These are phyloP conservation scores for Okamejei kenojei DNA, from an alignment of 2,797 vertebrate genomes.

Conservation along the genomic window DNA sequence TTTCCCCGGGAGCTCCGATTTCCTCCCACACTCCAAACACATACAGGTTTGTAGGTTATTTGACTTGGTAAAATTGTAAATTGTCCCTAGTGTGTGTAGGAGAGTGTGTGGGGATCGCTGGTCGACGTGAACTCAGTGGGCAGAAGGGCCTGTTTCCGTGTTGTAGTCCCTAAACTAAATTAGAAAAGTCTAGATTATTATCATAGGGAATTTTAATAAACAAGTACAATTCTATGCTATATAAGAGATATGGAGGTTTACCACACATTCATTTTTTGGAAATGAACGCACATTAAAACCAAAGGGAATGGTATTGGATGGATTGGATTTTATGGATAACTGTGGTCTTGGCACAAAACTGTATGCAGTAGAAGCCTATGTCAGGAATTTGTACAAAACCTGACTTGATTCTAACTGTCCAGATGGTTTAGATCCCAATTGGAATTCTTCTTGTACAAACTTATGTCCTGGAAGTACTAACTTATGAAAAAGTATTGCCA, in stretches of 20 bases:
- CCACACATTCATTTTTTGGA: neutral
- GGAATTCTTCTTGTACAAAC: neutral
- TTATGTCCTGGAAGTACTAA: neutral
- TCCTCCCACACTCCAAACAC: too few relatives aligned
- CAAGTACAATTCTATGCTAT: neutral
- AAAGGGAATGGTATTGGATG: neutral
- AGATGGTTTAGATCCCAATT: neutral
- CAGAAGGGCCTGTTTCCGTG: too few relatives aligned
- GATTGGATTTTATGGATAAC: neutral
- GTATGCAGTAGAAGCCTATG: neutral
- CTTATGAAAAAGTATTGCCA: neutral
- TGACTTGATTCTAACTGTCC: neutral
- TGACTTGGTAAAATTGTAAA: too few relatives aligned
- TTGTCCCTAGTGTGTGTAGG: too few relatives aligned
- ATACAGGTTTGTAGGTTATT: too few relatives aligned
- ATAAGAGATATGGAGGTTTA: neutral
- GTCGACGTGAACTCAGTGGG: too few relatives aligned
- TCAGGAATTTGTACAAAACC: neutral
- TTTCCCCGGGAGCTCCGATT: too few relatives aligned
- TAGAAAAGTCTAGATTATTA: neutral
- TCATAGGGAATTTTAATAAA: neutral
- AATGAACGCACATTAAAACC: neutral
- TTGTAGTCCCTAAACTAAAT: too few relatives aligned
- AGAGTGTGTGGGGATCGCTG: too few relatives aligned
- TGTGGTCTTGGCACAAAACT: neutral